phyloP scores from a whole-genome alignment of 30 jellyfish, hydroid and myxozoan genomes.

The Chrysaora quinquecirrha region DNA sequence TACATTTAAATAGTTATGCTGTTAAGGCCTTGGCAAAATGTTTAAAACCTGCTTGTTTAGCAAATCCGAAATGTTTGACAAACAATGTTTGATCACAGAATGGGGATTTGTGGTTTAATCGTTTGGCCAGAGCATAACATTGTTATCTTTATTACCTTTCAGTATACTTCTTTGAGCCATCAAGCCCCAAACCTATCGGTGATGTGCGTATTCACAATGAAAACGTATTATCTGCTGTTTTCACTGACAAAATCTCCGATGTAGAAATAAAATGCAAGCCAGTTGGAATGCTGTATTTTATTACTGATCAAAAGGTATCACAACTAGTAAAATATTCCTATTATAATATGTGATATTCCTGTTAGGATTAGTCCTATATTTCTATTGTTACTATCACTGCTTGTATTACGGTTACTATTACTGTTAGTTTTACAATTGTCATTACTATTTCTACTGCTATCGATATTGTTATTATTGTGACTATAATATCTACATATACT shows the following conservation, averaged over 20 bases:
- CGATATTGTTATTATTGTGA: neutral
- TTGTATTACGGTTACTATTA: no score
- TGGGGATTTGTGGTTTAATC: neutral
- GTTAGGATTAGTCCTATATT: no score
- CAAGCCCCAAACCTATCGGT: constrained; percentile 36
- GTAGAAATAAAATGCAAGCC: neutral
- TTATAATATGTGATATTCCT: neutral
- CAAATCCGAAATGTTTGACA: no score
- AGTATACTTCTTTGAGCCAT: constrained; percentile 61
- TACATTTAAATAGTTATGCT: neutral
- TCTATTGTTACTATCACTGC: no score
- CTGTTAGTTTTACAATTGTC: neutral
- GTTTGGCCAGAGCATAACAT: no score
- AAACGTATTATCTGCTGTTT: neutral
- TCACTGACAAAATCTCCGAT: neutral
- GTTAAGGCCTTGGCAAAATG: neutral
- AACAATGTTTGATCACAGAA: neutral
- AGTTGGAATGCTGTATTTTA: neutral
- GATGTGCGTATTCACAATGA: neutral
- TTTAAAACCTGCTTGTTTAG: neutral
- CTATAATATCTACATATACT: neutral
- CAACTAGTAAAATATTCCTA: neutral
- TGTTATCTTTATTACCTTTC: neutral
- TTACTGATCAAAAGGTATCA: neutral
- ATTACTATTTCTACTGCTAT: neutral